Base-by-base conservation (phyloP, 2,113 vertebrate species). In the Scatophagus argus region DNA sequence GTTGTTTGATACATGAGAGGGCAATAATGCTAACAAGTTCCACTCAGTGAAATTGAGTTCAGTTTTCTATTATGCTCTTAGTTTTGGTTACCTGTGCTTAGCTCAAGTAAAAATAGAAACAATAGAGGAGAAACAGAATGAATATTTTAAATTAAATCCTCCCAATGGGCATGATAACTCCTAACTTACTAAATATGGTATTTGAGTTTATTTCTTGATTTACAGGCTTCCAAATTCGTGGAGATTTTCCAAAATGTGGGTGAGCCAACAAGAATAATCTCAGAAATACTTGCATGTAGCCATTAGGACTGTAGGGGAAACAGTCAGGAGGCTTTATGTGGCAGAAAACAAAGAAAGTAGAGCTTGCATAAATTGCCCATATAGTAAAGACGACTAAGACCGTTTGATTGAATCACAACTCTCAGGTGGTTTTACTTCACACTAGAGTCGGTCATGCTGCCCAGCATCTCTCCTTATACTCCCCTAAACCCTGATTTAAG, bases 321-420 rank as follows among this genome's bases (percentile, higher is more conserved):
- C 55, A 34, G 52, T 65, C 52, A 39, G 49, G 27, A 68, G 60
- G 62, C n/a, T 77, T 68, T 62, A 29, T 71, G 65, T 69, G 56
- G 38, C 67, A 65, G 38, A 25, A 38, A 43, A 76, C 39, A 75
- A 63, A 81, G 41, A 66, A 66, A 73, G 61, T 13, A 27, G 36
- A 36, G 68, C 68, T 72, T 71, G 74, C 38, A 81, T 65, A 81
- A 39, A 79, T 49, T 69, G 63, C 71, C 67, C 66, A 79, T 74
- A 77, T 16, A 78, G 32, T 39, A 32, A 59, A 49, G 65, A 76
- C 77, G 76, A 83, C 56, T 55, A 84, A 74, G 70, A 71, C n/a
- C 27, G 55, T 59, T 66, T 21, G 58, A 67, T 69, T 75, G 32
- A 17, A 31, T 67, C 41, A 63, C 1, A 0, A 21, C 36, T 62